Evolutionary conservation across 2,113 vertebrate species (phyloP).

Genomic region (Pogona vitticeps): DNA sequence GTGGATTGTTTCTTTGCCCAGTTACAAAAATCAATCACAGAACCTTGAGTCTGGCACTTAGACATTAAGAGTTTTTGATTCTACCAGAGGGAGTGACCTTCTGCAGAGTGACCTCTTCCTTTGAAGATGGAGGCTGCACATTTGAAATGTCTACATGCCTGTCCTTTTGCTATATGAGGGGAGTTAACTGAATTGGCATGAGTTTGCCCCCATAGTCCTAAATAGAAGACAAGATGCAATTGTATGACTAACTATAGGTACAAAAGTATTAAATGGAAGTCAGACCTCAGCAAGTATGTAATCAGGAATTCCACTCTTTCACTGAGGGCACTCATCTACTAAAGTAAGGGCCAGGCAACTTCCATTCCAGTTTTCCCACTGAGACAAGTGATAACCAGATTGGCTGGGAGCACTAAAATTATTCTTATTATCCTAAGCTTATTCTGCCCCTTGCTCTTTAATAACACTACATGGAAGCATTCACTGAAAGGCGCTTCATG

Average conservation of each 20-base stretch:
- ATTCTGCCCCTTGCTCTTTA: background rate
- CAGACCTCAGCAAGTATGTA: background rate
- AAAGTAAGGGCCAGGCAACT: background rate
- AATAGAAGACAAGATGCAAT: background rate
- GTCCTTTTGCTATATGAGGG: conserved; percentile 57
- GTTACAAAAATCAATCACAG: conserved; percentile 62
- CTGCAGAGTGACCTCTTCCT: conserved; percentile 34
- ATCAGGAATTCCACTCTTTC: background rate
- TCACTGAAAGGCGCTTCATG: background rate
- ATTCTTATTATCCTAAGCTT: background rate
- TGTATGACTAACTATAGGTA: background rate
- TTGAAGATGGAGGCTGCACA: conserved; percentile 56
- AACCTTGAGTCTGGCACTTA: conserved; percentile 37
- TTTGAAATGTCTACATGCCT: conserved; percentile 26
- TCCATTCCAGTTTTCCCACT: background rate
- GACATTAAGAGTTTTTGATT: conserved; percentile 25
- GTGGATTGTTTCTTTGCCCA: conserved; percentile 24
- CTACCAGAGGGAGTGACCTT: conserved; percentile 43
- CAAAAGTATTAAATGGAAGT: background rate
- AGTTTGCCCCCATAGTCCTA: background rate
- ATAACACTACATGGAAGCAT: background rate
- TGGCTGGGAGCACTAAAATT: too few relatives aligned
- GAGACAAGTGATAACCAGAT: background rate
- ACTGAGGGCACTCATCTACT: background rate
- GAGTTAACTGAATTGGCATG: conserved; percentile 36